phyloP scores from a whole-genome alignment of 2,888 invertebrate genomes.

The Oligia latruncula region DNA sequence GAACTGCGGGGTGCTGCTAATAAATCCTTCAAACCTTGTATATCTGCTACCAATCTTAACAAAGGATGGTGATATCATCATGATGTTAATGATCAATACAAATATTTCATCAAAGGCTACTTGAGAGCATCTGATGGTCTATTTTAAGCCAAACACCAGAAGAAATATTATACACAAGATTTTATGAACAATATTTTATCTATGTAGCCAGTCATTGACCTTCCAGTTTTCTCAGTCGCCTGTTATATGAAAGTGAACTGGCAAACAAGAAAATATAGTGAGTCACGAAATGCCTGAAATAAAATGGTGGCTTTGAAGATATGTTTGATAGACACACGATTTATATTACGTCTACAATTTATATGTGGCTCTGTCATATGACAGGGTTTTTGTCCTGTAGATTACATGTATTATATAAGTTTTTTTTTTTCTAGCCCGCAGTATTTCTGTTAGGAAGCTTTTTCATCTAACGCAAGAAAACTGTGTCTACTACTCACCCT shows the following conservation, averaged over 20 bases:
- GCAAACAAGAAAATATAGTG: conserved; percentile 35
- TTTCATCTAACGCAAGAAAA: not conserved
- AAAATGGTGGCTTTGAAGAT: conserved; percentile 27
- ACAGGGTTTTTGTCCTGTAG: not conserved
- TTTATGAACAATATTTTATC: conserved; percentile 26
- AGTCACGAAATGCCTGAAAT: conserved; percentile 37
- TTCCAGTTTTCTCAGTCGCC: not conserved
- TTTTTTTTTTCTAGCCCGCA: not conserved
- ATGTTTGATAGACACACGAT: conserved; percentile 23
- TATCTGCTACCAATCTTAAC: too few relatives aligned
- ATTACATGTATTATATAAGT: not conserved
- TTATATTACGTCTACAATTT: not conserved
- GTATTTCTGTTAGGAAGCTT: not conserved
- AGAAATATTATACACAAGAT: not conserved
- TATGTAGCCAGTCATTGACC: conserved; percentile 33
- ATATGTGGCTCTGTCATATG: conserved; percentile 1
- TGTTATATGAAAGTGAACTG: conserved; percentile 23
- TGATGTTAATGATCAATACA: not conserved
- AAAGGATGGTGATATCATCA: not conserved
- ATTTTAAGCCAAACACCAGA: not conserved
- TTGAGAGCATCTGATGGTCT: conserved; percentile 10
- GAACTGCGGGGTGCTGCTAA: too few relatives aligned
- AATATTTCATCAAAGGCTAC: conserved; percentile 1
- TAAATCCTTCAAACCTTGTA: too few relatives aligned
- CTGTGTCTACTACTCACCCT: not conserved